phyloP scores from a whole-genome alignment of 2,113 vertebrate species.

The Mola mola region DNA sequence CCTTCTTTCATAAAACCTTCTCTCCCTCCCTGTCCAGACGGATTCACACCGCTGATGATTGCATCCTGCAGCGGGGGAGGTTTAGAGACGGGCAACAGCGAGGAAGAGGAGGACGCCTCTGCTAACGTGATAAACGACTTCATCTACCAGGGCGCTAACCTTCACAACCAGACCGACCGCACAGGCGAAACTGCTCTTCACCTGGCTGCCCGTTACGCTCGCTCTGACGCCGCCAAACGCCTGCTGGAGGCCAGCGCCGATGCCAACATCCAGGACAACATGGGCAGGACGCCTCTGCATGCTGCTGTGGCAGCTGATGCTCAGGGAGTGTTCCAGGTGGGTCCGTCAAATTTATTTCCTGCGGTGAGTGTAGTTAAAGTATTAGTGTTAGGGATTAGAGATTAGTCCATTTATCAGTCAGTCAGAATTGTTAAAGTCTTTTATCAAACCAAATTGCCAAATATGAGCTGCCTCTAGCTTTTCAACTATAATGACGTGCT shows the following conservation, averaged over 20 bases:
- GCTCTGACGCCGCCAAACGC: constrained; percentile 95
- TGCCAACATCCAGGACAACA: constrained; percentile 97
- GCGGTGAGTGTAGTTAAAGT: not conserved
- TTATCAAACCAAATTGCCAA: not conserved
- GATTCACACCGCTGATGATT: constrained; percentile 97
- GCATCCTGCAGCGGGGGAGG: constrained; percentile 97
- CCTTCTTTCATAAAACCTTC: not conserved
- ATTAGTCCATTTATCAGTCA: not conserved
- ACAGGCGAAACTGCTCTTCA: constrained; percentile 95
- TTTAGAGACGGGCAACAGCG: constrained; percentile 93
- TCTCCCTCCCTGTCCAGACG: constrained; percentile 81
- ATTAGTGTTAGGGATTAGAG: not conserved
- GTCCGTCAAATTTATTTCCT: not conserved
- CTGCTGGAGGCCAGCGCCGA: constrained; percentile 96
- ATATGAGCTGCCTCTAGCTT: not conserved
- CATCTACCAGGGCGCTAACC: constrained; percentile 95
- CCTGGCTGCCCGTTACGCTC: constrained; percentile 95
- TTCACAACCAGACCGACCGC: constrained; percentile 98
- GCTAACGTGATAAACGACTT: constrained; percentile 96
- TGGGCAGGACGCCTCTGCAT: constrained; percentile 94
- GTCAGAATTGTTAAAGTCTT: not conserved
- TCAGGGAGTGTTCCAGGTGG: constrained; percentile 97
- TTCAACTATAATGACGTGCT: not conserved
- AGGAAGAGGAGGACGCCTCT: constrained; percentile 93
- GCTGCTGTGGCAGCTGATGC: constrained; percentile 94